These are phyloP conservation scores for Intellagama lesueurii DNA, from an alignment of 2,797 vertebrate species.

Conservation along the genomic window DNA sequence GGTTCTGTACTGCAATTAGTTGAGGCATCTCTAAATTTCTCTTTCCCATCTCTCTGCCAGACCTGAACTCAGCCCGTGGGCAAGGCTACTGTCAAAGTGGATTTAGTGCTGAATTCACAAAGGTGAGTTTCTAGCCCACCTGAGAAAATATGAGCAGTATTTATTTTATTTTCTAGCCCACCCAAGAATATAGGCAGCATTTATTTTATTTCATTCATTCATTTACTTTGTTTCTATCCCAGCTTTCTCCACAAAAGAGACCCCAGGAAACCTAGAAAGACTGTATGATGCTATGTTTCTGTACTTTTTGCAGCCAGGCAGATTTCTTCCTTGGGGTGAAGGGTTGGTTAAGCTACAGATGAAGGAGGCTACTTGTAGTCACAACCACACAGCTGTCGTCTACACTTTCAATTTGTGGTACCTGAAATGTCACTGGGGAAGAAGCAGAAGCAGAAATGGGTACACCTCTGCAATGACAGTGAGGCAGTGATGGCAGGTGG, in stretches of 20 bases:
- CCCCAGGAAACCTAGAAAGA: too few species aligned
- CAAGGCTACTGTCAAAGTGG: constrained; percentile 95
- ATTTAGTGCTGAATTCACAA: constrained; percentile 94
- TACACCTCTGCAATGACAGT: background rate
- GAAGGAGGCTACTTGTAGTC: too few species aligned
- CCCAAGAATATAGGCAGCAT: background rate
- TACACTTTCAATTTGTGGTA: too few species aligned
- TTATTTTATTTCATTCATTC: too few species aligned
- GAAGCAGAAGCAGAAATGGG: background rate
- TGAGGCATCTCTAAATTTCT: background rate
- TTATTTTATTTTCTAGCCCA: too few species aligned
- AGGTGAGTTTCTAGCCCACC: constrained; percentile 76
- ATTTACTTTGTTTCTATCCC: too few species aligned
- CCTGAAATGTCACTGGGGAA: background rate
- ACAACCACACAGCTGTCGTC: background rate
- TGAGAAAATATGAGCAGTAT: background rate
- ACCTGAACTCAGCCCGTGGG: constrained; percentile 75
- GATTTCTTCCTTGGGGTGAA: background rate
- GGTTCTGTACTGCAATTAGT: background rate
- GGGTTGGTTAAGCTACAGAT: too few species aligned
- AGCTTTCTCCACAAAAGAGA: too few species aligned
- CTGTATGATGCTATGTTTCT: too few species aligned
- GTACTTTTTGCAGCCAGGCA: background rate
- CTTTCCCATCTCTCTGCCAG: constrained; percentile 68
- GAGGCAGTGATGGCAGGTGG: background rate